Percentiles rank a stretch among this genome's conserved stretches.
These are phyloP conservation scores for Caenorhabditis remanei DNA, from an alignment of 1,140 invertebrate species.

Conservation along the genomic window DNA sequence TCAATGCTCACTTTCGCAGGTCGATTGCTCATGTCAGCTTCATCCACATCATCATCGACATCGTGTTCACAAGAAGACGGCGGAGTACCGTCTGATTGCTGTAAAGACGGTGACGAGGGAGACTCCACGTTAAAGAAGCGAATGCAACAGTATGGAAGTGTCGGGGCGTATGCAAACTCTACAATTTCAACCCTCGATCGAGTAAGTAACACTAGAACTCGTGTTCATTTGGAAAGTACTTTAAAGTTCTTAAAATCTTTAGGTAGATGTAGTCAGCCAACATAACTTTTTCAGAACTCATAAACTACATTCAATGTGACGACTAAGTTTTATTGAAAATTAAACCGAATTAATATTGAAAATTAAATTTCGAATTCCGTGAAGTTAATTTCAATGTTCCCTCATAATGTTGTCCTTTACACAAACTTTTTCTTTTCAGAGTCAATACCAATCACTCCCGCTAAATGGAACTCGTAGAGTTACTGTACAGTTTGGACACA, in stretches of 20 bases:
- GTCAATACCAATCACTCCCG: slow-evolving; percentile 57
- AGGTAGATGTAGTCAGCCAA: no score
- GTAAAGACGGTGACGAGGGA: slow-evolving; percentile 10
- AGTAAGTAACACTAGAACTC: background rate
- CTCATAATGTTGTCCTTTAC: background rate
- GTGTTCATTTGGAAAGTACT: no score
- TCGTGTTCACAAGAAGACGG: slow-evolving; percentile 14
- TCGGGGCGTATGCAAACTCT: background rate
- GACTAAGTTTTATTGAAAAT: no score
- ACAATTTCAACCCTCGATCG: slow-evolving; percentile 21
- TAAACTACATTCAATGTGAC: no score
- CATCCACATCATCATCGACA: slow-evolving; percentile 40
- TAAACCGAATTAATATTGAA: no score
- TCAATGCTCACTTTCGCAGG: slow-evolving; percentile 3
- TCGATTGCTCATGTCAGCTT: slow-evolving; percentile 45
- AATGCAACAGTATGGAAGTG: slow-evolving; percentile 36
- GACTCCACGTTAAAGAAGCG: slow-evolving; percentile 40
- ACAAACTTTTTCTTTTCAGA: slow-evolving; percentile 44
- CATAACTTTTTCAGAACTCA: no score
- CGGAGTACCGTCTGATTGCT: background rate
- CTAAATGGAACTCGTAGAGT: slow-evolving; percentile 43
- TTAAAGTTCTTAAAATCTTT: no score
- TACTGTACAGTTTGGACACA: slow-evolving; percentile 26
- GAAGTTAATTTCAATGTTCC: no score
- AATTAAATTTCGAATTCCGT: no score